Evolutionary conservation across 92 coral and sea anemone species (phyloP).

Genomic region (Parazoanthus swiftii): DNA sequence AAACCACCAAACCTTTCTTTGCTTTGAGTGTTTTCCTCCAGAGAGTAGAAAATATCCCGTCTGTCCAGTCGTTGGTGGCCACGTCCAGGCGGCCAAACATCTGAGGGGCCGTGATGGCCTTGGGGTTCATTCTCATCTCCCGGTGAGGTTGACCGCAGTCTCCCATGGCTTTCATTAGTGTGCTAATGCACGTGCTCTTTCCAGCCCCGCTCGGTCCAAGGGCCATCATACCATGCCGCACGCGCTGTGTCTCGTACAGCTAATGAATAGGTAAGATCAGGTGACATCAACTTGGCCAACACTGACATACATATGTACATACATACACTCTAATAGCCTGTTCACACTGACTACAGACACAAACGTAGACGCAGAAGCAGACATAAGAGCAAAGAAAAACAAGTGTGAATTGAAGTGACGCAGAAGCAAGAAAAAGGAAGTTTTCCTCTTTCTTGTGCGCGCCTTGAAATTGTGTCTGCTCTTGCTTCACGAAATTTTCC

Average conservation of each 20-base stretch:
- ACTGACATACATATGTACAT: too few species aligned
- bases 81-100: conserved; percentile 92
- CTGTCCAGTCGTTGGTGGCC: conserved; percentile 92
- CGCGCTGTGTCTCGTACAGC: conserved; percentile 24
- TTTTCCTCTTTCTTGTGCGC: too few species aligned
- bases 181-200: conserved; percentile 77
- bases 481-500: too few species aligned
- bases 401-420: too few species aligned
- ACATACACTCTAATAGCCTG: not conserved
- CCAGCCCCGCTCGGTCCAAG: conserved; percentile 94
- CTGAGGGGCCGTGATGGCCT: conserved; percentile 95
- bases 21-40: conserved; percentile 93
- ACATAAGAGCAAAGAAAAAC: too few species aligned
- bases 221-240: conserved; percentile 95
- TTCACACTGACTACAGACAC: not conserved
- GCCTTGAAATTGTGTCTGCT: too few species aligned
- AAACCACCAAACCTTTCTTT: conserved; percentile 68
- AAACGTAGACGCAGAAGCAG: too few species aligned
- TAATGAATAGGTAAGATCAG: conserved; percentile 13
- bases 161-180: conserved; percentile 91
- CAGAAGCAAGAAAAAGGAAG: too few species aligned
- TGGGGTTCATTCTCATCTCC: conserved; percentile 92
- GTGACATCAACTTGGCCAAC: not conserved
- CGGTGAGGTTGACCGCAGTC: conserved; percentile 96
- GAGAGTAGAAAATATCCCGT: conserved; percentile 84